phyloP scores from a whole-genome alignment of 2,888 invertebrate genomes.

The Brachyopa scutellaris region DNA sequence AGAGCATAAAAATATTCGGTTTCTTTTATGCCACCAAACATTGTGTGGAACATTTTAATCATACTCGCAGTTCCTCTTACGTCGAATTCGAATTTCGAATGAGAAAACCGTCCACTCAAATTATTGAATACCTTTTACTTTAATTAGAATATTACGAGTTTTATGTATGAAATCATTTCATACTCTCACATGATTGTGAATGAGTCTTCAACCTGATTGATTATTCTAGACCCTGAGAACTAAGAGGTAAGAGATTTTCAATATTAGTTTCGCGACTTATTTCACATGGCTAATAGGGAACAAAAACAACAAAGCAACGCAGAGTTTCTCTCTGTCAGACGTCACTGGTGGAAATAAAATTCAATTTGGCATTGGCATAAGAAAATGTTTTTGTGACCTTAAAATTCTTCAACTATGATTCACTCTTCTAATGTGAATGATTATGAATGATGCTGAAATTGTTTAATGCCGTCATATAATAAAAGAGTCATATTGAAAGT shows the following conservation, averaged over 20 bases:
- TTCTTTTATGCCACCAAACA: background rate
- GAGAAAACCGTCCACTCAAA: background rate
- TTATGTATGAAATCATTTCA: constrained; percentile 21
- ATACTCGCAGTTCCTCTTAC: background rate
- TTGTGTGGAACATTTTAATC: background rate
- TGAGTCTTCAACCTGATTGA: background rate
- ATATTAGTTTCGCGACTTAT: background rate
- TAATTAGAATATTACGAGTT: constrained; percentile 23
- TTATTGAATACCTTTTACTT: constrained; percentile 21
- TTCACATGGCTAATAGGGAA: background rate
- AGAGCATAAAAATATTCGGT: constrained; percentile 12
- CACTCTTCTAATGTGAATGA: background rate
- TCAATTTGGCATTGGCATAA: constrained; percentile 15
- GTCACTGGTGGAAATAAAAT: constrained; percentile 18
- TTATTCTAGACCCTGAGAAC: constrained; percentile 7
- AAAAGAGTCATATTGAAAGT: background rate
- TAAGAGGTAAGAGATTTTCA: background rate
- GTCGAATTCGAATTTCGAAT: constrained; percentile 16
- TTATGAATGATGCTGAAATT: background rate
- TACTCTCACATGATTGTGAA: background rate
- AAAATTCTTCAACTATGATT: background rate
- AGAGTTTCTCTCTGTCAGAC: no score
- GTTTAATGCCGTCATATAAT: background rate
- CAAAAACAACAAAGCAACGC: background rate
- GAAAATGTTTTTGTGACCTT: background rate